A percentile compares a stretch with the other conserved stretches of the same genome.
Conservation (phyloP, 2,888 invertebrate species). For the Rosalia funebris region DNA sequence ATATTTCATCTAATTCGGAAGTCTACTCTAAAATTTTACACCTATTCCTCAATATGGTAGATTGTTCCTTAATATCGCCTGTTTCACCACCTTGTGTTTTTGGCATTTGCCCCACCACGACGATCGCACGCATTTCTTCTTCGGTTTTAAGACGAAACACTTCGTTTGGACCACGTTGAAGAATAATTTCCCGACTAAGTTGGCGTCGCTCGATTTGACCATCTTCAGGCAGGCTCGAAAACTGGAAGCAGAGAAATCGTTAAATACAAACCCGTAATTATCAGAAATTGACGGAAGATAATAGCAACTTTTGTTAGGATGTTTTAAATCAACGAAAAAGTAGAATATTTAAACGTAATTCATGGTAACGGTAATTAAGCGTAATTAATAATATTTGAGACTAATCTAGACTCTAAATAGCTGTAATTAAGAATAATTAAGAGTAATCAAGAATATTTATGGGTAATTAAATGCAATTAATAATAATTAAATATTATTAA, state of each 20-base stretch:
- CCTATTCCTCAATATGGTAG: constrained; percentile 68
- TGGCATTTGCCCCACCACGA: constrained; percentile 88
- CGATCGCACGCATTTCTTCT: constrained; percentile 78
- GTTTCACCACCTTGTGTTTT: constrained; percentile 73
- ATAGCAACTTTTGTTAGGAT: too few species aligned
- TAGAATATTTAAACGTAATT: too few species aligned
- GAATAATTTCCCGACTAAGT: constrained; percentile 91
- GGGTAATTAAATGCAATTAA: too few species aligned
- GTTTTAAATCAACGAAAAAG: too few species aligned
- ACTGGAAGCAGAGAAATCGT: constrained; percentile 72
- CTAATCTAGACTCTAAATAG: too few species aligned
- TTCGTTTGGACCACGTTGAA: constrained; percentile 96
- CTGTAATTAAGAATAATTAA: too few species aligned
- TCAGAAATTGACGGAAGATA: too few species aligned
- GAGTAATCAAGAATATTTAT: too few species aligned
- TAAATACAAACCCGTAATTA: too few species aligned
- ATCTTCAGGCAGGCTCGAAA: constrained; percentile 93
- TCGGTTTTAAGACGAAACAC: constrained; percentile 87
- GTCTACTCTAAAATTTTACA: not conserved
- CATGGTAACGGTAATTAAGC: too few species aligned
- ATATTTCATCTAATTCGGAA: constrained; percentile 21
- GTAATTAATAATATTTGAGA: too few species aligned
- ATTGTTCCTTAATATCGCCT: constrained; percentile 80
- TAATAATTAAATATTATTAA: too few species aligned
- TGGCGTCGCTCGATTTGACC: constrained; percentile 86